These are phyloP conservation scores for Geophilus truncorum DNA, from an alignment of 2,888 invertebrate species.

Conservation along the genomic window DNA sequence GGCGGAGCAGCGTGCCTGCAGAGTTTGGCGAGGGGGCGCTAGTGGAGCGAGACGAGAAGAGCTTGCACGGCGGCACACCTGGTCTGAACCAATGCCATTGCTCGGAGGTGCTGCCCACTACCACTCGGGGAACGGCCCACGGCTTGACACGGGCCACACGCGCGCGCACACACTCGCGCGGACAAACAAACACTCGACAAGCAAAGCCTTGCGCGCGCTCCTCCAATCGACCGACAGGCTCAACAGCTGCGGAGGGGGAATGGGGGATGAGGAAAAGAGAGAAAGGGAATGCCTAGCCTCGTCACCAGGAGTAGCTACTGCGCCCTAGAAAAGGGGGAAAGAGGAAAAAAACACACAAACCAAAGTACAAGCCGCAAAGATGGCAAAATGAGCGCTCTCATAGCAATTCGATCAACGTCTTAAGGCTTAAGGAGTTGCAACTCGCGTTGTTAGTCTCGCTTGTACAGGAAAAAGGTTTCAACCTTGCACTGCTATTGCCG, in stretches of 20 bases:
- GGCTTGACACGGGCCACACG: slow-evolving; percentile 22
- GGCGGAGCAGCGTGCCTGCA: slow-evolving; percentile 25
- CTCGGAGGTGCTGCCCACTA: slow-evolving; percentile 28
- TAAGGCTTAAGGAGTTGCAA: neutral
- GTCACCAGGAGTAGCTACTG: slow-evolving; percentile 19
- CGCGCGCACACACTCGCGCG: slow-evolving; percentile 24
- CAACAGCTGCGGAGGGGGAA: slow-evolving; percentile 30
- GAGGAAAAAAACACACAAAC: neutral
- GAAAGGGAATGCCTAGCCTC: slow-evolving; percentile 20
- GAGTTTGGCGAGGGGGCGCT: slow-evolving; percentile 30
- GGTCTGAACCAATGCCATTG: slow-evolving; percentile 30
- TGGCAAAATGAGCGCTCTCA: neutral
- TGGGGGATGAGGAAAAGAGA: neutral
- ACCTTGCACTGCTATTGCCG: slow-evolving; percentile 11
- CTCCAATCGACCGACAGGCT: slow-evolving; percentile 31
- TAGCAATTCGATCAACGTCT: neutral
- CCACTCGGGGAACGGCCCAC: slow-evolving; percentile 8
- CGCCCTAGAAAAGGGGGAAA: neutral
- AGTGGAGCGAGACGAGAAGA: slow-evolving; percentile 29
- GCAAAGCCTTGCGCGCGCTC: slow-evolving; percentile 16
- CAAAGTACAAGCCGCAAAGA: neutral
- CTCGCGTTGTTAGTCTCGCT: neutral
- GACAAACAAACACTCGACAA: slow-evolving; percentile 27
- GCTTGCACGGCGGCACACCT: slow-evolving; percentile 22
- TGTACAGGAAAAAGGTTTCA: slow-evolving; percentile 9